phyloP scores from a whole-genome alignment of 2,113 vertebrate genomes.

The Benitochromis conjunctus region DNA sequence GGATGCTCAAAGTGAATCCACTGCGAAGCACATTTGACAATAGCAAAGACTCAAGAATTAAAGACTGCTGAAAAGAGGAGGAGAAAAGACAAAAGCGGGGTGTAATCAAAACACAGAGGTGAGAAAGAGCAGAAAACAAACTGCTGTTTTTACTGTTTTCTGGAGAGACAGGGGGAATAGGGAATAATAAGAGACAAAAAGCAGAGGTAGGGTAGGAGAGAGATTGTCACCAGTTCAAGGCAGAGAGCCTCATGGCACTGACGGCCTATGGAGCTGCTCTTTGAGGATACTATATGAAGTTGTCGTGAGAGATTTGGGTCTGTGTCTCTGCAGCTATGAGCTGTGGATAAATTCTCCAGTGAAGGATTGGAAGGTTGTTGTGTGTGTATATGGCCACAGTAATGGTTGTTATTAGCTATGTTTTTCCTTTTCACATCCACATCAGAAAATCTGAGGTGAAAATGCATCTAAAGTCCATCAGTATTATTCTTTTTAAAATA shows the following conservation, averaged over 20 bases:
- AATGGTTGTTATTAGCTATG: background rate
- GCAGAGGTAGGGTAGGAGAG: background rate
- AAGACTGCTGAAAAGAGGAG: background rate
- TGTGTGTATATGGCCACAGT: background rate
- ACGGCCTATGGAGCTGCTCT: conserved; percentile 56
- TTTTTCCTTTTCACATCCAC: background rate
- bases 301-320: conserved; percentile 32
- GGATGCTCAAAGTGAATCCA: background rate
- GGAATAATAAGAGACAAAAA: conserved; percentile 17
- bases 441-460: background rate
- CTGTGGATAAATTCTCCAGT: background rate
- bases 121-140: background rate
- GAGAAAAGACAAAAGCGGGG: background rate
- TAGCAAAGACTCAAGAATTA: background rate
- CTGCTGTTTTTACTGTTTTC: background rate
- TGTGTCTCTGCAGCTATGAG: background rate
- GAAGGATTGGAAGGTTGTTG: background rate
- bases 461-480: background rate
- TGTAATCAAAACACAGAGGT: background rate
- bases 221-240: conserved; percentile 37
- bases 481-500: background rate
- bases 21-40: background rate
- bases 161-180: background rate
- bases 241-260: conserved; percentile 36
- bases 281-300: conserved; percentile 48